Evolutionary conservation across 2,888 invertebrate species (phyloP), one percentile per base, ranked within the genome.

Genomic region (Fabriciana adippe): DNA sequence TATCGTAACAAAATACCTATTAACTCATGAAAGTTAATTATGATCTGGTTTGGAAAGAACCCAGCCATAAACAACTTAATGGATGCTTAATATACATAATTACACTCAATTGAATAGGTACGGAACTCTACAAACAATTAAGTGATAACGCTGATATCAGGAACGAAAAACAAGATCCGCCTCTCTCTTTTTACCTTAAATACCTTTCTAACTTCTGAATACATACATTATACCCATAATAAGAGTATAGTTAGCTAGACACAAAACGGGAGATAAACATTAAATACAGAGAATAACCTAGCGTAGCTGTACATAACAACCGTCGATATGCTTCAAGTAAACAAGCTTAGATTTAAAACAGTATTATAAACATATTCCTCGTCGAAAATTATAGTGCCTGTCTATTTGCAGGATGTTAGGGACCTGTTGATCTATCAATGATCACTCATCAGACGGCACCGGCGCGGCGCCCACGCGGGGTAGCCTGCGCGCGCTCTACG

Each of bases 311-410:
- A 47, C 57, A 45, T 57, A 57, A 57, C 57, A 47, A 47, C 45
- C 21, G 11, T 57, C 47, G 57, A 57, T 47, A 45, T 21, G 47
- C 57, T 47, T 15, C 57, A 47, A 47, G 57, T 57, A 57, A 57
- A 57, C 57, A 47, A 57, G 57, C 57, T 47, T 47, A 15, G 57
- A 57, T 57, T 57, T 47, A 47, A 57, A 57, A n/a, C 57, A 57
- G 57, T 26, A 47, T 47, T 47, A 47, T 57, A 57, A 57, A 57
- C 57, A 57, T 47, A 15, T 47, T 21, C 26, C 57, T 21, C 21
- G 11, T 45, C 15, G 45, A 21, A 57, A 45, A 47, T 57, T 45
- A 18, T 13, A 55, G 55, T 55, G 55, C 16, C 35, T 11, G 35
- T 41, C 55, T 48, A 50, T 31, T 50, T n/a, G 31, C 35, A 50